Evolutionary conservation across 1,140 invertebrate genomes (phyloP), one percentile per base, ranked within the genome.

Genomic region (Chrysomallon squamiferum): DNA sequence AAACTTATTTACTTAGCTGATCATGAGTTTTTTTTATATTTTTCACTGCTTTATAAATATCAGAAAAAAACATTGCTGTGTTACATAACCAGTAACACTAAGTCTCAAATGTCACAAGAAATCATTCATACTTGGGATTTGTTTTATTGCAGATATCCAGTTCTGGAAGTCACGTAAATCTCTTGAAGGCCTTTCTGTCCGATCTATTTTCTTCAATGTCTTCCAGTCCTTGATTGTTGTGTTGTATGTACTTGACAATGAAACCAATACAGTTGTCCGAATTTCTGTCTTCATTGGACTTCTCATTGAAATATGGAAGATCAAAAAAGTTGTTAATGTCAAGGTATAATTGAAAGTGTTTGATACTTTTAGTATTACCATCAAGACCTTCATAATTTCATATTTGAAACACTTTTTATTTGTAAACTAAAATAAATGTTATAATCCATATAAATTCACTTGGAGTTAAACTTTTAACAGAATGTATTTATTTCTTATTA

Each of bases 231-330:
- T 97, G 1, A 92, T 99, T 69, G 96, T 99, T 2, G 85, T 99
- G 0, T 87, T 99, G 0, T 99, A 98, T 84, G 96, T 99, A 1
- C 84, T 98, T 35, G 98, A 99, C 82, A 99, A 99, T 87, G 97
- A 99, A 80, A 97, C 97, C 2, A 99, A 99, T 86, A 93, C 94
- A 38, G 90, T 99, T 69, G 93, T 99, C 27, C 90, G 92, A 75
- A 91, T 99, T 62, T 95, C 93, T 68, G 86, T 89, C 35, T 80
- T 85, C 43, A 90, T 99, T 68, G 96, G 98, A 5, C 87, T 99
- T 0, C 88, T 93, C n/a, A 99, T 99, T 82, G 98, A 99, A 87
- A 87, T 98, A 27, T 99, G 98, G 98, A 99, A 99, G 86, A 98
- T 99, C 61, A 94, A 97, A 72, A 99, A 99, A 89, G 96, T 91